A percentile compares a stretch with the other conserved stretches of the same genome.
phyloP scores from a whole-genome alignment of 2,797 vertebrate genomes.

The Acipenser ruthenus region DNA sequence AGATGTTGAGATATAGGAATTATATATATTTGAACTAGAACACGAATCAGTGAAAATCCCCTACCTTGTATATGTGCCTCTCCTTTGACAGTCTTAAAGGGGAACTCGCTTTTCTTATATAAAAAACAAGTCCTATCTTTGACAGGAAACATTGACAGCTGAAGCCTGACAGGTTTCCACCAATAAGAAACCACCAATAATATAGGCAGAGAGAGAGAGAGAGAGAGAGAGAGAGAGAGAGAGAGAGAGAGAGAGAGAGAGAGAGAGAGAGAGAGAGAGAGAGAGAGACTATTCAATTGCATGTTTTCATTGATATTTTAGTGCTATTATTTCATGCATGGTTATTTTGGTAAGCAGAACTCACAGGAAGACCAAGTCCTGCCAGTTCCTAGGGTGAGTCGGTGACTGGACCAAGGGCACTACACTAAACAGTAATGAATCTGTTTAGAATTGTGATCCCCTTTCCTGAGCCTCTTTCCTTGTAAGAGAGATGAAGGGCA shows the following conservation, averaged over 20 bases:
- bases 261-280: not conserved
- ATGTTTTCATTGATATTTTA: not conserved
- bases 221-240: not conserved
- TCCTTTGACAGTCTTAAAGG: not conserved
- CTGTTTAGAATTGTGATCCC: not conserved
- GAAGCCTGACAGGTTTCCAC: not conserved
- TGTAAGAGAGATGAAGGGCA: not conserved
- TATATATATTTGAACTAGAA: too few species aligned
- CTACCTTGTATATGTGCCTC: not conserved
- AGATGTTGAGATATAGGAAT: too few species aligned
- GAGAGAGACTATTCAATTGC: not conserved
- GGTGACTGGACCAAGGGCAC: not conserved
- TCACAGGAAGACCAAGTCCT: not conserved
- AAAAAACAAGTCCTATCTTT: conserved; percentile 4
- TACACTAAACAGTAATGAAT: not conserved
- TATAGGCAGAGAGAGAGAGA: not conserved
- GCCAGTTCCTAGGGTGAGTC: not conserved
- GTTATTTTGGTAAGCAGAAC: not conserved
- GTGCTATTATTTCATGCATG: not conserved
- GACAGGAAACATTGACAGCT: conserved; percentile 2
- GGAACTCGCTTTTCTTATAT: not conserved
- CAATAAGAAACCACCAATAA: not conserved
- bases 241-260: not conserved
- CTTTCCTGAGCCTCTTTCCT: not conserved
- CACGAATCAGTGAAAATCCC: not conserved